A percentile compares a stretch with the other conserved stretches of the same genome.
Conservation (phyloP, 2,113 vertebrate genomes). For the Hoplias malabaricus region DNA sequence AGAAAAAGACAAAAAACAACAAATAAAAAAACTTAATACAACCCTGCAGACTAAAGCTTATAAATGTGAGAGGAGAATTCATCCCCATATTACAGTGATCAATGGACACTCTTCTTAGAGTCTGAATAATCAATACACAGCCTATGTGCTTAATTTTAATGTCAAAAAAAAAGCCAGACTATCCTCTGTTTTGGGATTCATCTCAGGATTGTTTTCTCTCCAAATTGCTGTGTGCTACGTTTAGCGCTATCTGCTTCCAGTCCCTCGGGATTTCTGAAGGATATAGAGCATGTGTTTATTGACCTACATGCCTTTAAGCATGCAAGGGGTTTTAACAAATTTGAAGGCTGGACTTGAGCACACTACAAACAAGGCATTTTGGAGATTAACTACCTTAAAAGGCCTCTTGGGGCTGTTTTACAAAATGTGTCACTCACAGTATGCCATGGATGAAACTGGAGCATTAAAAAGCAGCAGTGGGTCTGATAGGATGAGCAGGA, state of each 20-base stretch:
- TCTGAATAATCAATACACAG: neutral
- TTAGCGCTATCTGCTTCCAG: neutral
- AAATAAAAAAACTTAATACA: no score
- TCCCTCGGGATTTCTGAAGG: neutral
- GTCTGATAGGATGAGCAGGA: neutral
- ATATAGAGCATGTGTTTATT: constrained; percentile 5
- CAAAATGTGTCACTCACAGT: neutral
- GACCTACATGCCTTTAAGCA: neutral
- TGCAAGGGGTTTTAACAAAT: constrained; percentile 4
- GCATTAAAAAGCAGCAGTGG: neutral
- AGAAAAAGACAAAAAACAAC: no score
- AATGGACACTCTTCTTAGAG: neutral
- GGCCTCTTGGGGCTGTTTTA: neutral
- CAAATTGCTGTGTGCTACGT: neutral
- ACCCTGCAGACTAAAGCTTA: no score
- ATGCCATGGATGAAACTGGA: neutral
- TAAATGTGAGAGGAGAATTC: neutral
- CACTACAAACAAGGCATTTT: neutral
- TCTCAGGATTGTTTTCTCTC: neutral
- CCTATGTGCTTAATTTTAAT: neutral
- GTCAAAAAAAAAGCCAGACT: neutral
- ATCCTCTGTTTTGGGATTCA: neutral
- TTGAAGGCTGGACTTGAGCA: neutral
- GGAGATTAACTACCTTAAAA: neutral
- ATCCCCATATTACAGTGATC: neutral